These are phyloP conservation scores for Hedya salicella DNA, from an alignment of 2,888 invertebrate species.

Conservation along the genomic window DNA sequence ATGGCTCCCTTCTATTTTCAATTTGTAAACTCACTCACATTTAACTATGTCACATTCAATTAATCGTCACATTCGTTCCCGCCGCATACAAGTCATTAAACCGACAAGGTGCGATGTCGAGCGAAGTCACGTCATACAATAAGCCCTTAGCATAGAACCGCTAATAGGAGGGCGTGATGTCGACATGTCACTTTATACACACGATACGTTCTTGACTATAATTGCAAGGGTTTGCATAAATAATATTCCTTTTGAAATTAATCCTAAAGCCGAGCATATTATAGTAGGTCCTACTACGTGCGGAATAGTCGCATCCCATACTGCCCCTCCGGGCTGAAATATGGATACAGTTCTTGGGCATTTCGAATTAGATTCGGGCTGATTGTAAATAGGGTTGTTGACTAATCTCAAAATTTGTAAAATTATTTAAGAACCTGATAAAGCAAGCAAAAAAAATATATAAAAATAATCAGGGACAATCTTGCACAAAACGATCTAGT, in stretches of 20 bases:
- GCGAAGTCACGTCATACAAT: slow-evolving; percentile 14
- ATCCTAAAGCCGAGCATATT: background rate
- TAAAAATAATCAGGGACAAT: too few species aligned
- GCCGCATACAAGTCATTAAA: slow-evolving; percentile 16
- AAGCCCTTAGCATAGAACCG: slow-evolving; percentile 11
- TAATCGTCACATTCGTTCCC: slow-evolving; percentile 20
- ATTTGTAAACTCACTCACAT: background rate
- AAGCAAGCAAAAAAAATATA: too few species aligned
- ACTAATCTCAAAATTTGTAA: too few species aligned
- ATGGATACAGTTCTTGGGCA: too few species aligned
- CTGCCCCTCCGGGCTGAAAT: too few species aligned
- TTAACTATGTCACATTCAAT: slow-evolving; percentile 19
- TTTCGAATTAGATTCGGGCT: too few species aligned
- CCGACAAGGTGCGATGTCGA: slow-evolving; percentile 25
- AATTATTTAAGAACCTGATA: too few species aligned
- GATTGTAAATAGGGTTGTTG: too few species aligned
- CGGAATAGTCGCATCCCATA: too few species aligned
- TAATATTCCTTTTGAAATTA: background rate
- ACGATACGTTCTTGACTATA: background rate
- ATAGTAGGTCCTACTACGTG: too few species aligned
- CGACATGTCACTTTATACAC: slow-evolving; percentile 7
- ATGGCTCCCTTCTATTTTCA: too few species aligned
- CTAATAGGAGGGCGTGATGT: slow-evolving; percentile 28
- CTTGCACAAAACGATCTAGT: too few species aligned
- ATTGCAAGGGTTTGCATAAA: background rate